Evolutionary conservation across 2,888 invertebrate species (phyloP).

Genomic region (Caenorhabditis sulstoni): DNA sequence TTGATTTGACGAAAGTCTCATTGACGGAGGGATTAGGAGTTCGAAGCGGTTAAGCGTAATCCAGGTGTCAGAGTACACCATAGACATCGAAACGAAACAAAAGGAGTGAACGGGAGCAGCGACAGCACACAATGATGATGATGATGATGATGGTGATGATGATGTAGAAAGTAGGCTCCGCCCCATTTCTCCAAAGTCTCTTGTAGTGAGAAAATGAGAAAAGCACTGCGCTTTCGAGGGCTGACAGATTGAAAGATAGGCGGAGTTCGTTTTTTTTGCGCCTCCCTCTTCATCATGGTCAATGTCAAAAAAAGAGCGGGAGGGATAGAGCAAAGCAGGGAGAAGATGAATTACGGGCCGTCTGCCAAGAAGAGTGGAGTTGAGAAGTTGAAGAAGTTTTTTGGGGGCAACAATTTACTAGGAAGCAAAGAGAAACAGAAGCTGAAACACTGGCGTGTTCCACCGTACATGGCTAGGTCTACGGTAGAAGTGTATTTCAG

Average conservation of each 20-base stretch:
- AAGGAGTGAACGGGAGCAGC: too few species aligned
- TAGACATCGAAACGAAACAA: too few species aligned
- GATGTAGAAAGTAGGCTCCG: slow-evolving; percentile 10
- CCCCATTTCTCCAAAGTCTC: slow-evolving; percentile 8
- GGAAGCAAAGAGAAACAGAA: slow-evolving; percentile 24
- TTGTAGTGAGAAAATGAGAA: slow-evolving; percentile 5
- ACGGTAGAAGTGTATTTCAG: too few species aligned
- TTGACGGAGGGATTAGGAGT: too few species aligned
- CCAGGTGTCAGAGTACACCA: too few species aligned
- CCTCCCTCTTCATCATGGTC: slow-evolving; percentile 40
- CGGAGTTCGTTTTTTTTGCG: slow-evolving; percentile 14
- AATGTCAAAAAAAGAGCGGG: slow-evolving; percentile 31
- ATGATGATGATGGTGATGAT: too few species aligned
- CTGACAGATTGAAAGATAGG: slow-evolving; percentile 43
- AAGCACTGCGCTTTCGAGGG: not conserved
- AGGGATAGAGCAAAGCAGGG: not conserved
- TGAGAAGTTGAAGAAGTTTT: not conserved
- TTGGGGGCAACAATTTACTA: slow-evolving; percentile 3
- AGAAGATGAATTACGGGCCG: slow-evolving; percentile 46
- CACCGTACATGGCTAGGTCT: too few species aligned
- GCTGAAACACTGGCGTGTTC: not conserved
- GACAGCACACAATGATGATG: too few species aligned
- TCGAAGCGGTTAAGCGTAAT: too few species aligned
- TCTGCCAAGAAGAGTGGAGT: slow-evolving; percentile 20
- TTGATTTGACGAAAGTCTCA: too few species aligned